Evolutionary conservation across 2,797 vertebrate species (phyloP).

Genomic region (Rhynchonycteris naso): DNA sequence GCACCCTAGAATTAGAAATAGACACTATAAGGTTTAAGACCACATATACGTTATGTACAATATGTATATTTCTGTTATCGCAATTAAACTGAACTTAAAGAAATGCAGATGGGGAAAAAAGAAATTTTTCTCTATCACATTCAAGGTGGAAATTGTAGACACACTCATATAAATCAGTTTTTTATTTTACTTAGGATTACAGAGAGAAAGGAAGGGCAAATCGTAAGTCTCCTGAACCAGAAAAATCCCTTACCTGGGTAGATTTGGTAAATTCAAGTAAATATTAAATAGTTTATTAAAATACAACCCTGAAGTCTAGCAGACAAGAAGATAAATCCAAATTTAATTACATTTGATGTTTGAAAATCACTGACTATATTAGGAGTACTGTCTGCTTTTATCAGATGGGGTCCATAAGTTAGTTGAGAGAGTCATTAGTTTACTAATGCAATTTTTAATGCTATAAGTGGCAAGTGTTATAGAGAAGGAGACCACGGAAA

Average conservation of each 20-base stretch:
- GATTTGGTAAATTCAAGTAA: constrained; percentile 23
- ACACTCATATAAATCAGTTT: neutral
- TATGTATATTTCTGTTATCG: constrained; percentile 41
- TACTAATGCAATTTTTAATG: neutral
- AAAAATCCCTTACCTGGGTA: neutral
- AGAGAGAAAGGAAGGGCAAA: neutral
- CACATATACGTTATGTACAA: constrained; percentile 74
- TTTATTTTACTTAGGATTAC: neutral
- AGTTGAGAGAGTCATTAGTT: neutral
- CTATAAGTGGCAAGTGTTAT: neutral
- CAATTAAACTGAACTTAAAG: constrained; percentile 50
- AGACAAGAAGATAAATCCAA: neutral
- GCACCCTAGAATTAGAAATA: constrained; percentile 91
- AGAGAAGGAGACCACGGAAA: neutral
- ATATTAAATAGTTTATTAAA: neutral
- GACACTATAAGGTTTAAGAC: constrained; percentile 82
- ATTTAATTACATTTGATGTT: neutral
- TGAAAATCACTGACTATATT: constrained; percentile 14
- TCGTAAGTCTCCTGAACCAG: neutral
- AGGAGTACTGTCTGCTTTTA: neutral
- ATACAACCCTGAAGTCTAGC: neutral
- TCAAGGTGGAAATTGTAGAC: neutral
- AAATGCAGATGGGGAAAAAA: constrained; percentile 22
- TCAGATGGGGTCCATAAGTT: neutral
- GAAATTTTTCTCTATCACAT: neutral